Evolutionary conservation across 2,113 vertebrate genomes (phyloP).

Genomic region (Notothenia rossii): DNA sequence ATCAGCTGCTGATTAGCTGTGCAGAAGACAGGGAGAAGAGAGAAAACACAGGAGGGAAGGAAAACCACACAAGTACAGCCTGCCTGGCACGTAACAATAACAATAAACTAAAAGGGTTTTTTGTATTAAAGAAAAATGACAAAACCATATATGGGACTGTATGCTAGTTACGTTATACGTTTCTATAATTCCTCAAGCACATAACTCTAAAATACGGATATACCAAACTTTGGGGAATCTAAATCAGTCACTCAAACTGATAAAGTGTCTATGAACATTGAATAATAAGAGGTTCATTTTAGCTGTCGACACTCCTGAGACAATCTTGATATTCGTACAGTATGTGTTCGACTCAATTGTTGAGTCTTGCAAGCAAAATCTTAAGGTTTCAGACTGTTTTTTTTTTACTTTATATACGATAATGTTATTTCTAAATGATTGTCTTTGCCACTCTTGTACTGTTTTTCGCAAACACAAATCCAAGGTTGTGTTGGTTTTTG

Average conservation of each 20-base stretch:
- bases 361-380: neutral
- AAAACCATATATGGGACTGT: too few relatives aligned
- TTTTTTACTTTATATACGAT: neutral
- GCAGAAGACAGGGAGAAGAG: too few relatives aligned
- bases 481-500: neutral
- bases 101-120: too few relatives aligned
- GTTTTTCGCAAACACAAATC: neutral
- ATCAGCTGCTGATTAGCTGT: too few relatives aligned
- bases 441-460: neutral
- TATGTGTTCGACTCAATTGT: neutral
- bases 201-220: slow-evolving; percentile 30
- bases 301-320: neutral
- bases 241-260: neutral
- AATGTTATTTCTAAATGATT: neutral
- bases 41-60: too few relatives aligned
- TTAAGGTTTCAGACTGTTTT: neutral
- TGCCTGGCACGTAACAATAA: too few relatives aligned
- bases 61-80: too few relatives aligned
- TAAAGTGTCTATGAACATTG: neutral
- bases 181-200: too few relatives aligned
- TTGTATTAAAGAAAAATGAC: too few relatives aligned
- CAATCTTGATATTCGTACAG: too few relatives aligned
- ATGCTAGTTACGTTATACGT: too few relatives aligned
- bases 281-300: neutral
- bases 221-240: slow-evolving; percentile 6